phyloP scores from a whole-genome alignment of 2,888 invertebrate genomes.

The Platerodrilus igneus region DNA sequence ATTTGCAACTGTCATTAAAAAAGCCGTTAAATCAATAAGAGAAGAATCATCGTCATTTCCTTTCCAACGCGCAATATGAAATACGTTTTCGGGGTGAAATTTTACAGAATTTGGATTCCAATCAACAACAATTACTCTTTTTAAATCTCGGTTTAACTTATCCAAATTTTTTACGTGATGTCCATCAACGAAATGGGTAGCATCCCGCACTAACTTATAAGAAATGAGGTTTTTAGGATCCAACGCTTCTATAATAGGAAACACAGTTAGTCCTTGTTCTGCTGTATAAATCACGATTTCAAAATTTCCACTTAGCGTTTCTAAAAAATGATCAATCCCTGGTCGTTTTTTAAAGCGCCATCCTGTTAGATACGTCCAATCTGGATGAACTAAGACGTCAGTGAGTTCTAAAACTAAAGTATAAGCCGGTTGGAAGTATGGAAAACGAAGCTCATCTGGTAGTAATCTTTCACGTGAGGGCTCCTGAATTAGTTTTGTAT shows the following conservation, averaged over 20 bases:
- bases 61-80: slow-evolving; percentile 83
- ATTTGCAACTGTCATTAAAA: slow-evolving; percentile 83
- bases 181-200: slow-evolving; percentile 92
- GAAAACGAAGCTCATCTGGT: slow-evolving; percentile 86
- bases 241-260: slow-evolving; percentile 87
- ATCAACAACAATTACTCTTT: slow-evolving; percentile 89
- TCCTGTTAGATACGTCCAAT: slow-evolving; percentile 97
- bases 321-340: slow-evolving; percentile 92
- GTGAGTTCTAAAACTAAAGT: slow-evolving; percentile 95
- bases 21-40: slow-evolving; percentile 82
- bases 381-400: slow-evolving; percentile 93
- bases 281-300: slow-evolving; percentile 96
- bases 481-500: slow-evolving; percentile 71
- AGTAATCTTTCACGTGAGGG: slow-evolving; percentile 90
- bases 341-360: slow-evolving; percentile 99
- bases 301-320: slow-evolving; percentile 60
- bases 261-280: slow-evolving; percentile 94
- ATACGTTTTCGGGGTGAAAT: slow-evolving; percentile 84
- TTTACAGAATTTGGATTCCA: slow-evolving; percentile 86
- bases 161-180: slow-evolving; percentile 90
- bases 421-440: slow-evolving; percentile 92
- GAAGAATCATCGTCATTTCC: slow-evolving; percentile 89
- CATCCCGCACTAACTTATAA: slow-evolving; percentile 90
- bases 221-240: slow-evolving; percentile 87
- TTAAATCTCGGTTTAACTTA: slow-evolving; percentile 77